Evolutionary conservation across 2,113 vertebrate species (phyloP).

Genomic region (Nesogale talazaci): DNA sequence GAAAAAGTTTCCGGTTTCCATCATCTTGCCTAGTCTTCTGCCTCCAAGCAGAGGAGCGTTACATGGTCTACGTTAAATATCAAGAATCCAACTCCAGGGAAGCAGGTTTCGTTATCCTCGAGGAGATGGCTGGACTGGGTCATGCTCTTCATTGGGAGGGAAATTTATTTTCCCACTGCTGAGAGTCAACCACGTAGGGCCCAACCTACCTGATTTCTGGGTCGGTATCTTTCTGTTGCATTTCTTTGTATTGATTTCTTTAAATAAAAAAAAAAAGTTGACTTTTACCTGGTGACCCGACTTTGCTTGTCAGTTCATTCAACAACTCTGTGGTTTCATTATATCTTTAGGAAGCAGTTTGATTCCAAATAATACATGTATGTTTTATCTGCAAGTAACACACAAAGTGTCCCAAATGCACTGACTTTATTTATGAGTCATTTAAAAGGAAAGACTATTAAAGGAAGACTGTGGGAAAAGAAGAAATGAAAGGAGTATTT

Average conservation of each 20-base stretch:
- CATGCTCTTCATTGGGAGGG: slow-evolving; percentile 2
- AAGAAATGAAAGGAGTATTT: background rate
- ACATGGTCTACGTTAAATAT: background rate
- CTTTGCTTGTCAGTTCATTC: slow-evolving; percentile 64
- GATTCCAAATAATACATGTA: slow-evolving; percentile 70
- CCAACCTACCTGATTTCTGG: background rate
- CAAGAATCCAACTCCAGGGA: background rate
- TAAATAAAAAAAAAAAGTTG: background rate
- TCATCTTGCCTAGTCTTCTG: background rate
- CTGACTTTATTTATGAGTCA: slow-evolving; percentile 51
- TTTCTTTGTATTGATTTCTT: slow-evolving; percentile 48
- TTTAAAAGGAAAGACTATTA: slow-evolving; percentile 28
- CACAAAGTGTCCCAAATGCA: slow-evolving; percentile 28
- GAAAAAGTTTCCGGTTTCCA: slow-evolving; percentile 41
- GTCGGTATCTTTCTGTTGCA: background rate
- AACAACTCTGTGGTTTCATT: slow-evolving; percentile 67
- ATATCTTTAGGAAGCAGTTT: slow-evolving; percentile 73
- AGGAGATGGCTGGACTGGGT: background rate
- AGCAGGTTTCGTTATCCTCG: background rate
- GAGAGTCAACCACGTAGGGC: background rate
- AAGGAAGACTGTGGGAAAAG: background rate
- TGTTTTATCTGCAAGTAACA: slow-evolving; percentile 71
- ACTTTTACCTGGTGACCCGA: slow-evolving; percentile 43
- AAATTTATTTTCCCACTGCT: slow-evolving; percentile 42
- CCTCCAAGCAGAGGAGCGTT: background rate